A percentile compares a stretch with the other conserved stretches of the same genome.
Conservation (phyloP, 2,797 vertebrate species). For the Crocodylus rhombifer region DNA sequence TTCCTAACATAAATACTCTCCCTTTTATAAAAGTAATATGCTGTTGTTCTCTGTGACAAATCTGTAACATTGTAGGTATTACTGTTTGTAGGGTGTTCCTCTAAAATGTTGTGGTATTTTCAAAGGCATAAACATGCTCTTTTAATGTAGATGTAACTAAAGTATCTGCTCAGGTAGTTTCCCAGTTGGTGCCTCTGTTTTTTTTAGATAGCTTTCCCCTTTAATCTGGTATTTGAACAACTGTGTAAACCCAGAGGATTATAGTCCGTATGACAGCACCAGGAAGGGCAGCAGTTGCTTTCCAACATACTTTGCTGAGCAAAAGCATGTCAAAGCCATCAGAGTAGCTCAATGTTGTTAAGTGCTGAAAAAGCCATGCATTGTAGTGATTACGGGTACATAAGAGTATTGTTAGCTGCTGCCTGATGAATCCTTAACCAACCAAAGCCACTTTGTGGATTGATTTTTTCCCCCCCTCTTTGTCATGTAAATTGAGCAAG, state of each 20-base stretch:
- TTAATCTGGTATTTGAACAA: constrained; percentile 57
- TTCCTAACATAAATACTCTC: constrained; percentile 42
- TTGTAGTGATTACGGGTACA: not conserved
- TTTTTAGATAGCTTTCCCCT: constrained; percentile 46
- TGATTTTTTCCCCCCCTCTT: not conserved
- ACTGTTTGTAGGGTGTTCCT: not conserved
- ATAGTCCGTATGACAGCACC: constrained; percentile 46
- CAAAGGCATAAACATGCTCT: not conserved
- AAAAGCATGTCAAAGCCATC: constrained; percentile 39
- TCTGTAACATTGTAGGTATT: not conserved
- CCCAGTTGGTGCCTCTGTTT: constrained; percentile 40
- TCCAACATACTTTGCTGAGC: constrained; percentile 45
- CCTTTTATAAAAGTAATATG: constrained; percentile 34
- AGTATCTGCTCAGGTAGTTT: not conserved
- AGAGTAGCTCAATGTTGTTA: constrained; percentile 21
- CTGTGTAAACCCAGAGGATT: constrained; percentile 69
- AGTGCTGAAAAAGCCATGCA: constrained; percentile 32
- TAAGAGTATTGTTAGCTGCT: not conserved
- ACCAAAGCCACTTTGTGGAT: constrained; percentile 26
- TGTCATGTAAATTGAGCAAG: not conserved
- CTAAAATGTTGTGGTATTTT: not conserved
- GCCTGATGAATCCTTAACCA: constrained; percentile 40
- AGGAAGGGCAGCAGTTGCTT: constrained; percentile 65
- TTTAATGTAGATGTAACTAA: not conserved
- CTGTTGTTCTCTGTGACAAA: constrained; percentile 8